These are phyloP conservation scores for Oxytorus armatus DNA, from an alignment of 2,888 invertebrate species.

Conservation along the genomic window DNA sequence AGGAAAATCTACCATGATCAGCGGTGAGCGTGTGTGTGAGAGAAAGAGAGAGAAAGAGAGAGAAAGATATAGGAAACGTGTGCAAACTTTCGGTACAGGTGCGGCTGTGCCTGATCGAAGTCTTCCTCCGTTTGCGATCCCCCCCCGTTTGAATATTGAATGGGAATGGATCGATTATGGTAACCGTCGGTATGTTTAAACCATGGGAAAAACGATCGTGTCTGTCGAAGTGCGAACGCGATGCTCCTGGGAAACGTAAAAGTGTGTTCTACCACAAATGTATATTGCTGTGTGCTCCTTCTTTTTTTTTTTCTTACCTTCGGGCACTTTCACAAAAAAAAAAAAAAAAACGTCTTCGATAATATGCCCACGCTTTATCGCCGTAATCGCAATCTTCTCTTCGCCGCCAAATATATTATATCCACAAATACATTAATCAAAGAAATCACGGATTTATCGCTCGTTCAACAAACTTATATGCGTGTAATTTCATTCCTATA, in stretches of 20 bases:
- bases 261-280: constrained; percentile 17
- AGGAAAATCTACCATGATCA: constrained; percentile 46
- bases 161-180: constrained; percentile 80
- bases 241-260: constrained; percentile 63
- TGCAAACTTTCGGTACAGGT: constrained; percentile 74
- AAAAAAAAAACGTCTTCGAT: constrained; percentile 53
- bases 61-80: constrained; percentile 32
- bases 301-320: constrained; percentile 20
- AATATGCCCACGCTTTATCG: constrained; percentile 38
- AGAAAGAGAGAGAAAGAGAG: constrained; percentile 10
- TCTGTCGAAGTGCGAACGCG: constrained; percentile 53
- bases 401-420: constrained; percentile 10
- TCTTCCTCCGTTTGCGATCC: constrained; percentile 43
- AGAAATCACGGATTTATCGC: constrained; percentile 55
- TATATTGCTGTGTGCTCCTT: background rate
- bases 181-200: constrained; percentile 73
- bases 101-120: constrained; percentile 67
- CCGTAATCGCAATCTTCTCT: constrained; percentile 49
- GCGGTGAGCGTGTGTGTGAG: constrained; percentile 11
- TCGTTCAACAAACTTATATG: constrained; percentile 53
- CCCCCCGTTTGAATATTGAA: constrained; percentile 73
- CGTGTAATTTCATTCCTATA: constrained; percentile 52
- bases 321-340: constrained; percentile 45
- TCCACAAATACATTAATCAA: constrained; percentile 54
- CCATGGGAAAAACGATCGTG: constrained; percentile 63